phyloP scores from a whole-genome alignment of 2,888 invertebrate genomes.

The Scaptomyza parva region DNA sequence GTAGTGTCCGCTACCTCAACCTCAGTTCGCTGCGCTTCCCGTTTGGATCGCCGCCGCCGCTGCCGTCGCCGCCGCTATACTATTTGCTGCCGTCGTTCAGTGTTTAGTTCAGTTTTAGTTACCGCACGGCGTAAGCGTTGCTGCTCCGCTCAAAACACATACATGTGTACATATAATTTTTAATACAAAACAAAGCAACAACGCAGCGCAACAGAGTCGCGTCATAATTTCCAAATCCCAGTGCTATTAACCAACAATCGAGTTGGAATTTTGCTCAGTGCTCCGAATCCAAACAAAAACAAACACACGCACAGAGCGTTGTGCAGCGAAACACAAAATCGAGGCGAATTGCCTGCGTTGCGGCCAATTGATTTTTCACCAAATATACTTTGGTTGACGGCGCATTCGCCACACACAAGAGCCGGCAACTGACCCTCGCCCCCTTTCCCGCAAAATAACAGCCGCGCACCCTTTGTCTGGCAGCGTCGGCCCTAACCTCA shows the following conservation, averaged over 20 bases:
- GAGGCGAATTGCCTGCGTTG: slow-evolving; percentile 21
- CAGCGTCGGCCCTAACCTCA: slow-evolving; percentile 53
- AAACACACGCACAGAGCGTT: slow-evolving; percentile 33
- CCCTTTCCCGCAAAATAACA: neutral
- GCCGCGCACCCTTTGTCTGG: slow-evolving; percentile 5
- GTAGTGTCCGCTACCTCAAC: slow-evolving; percentile 10
- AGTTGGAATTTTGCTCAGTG: slow-evolving; percentile 9
- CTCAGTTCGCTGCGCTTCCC: slow-evolving; percentile 15
- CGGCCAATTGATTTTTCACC: slow-evolving; percentile 60
- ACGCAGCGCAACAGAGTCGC: slow-evolving; percentile 23
- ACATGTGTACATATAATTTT: slow-evolving; percentile 57
- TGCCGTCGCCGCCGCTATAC: slow-evolving; percentile 2
- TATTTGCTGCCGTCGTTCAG: slow-evolving; percentile 29
- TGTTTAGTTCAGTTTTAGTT: slow-evolving; percentile 57
- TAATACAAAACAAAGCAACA: slow-evolving; percentile 43
- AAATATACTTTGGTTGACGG: slow-evolving; percentile 31
- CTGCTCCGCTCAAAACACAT: slow-evolving; percentile 47
- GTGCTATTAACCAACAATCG: slow-evolving; percentile 15
- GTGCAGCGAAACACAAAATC: slow-evolving; percentile 34
- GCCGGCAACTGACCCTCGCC: slow-evolving; percentile 43
- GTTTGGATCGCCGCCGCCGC: slow-evolving; percentile 2
- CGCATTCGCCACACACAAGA: slow-evolving; percentile 10
- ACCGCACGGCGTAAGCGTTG: slow-evolving; percentile 54
- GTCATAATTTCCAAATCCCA: slow-evolving; percentile 28
- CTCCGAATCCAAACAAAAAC: slow-evolving; percentile 36